A percentile compares a stretch with the other conserved stretches of the same genome.
Evolutionary conservation across 2,113 vertebrate species (phyloP).

Genomic region (Myrmecophaga tridactyla): DNA sequence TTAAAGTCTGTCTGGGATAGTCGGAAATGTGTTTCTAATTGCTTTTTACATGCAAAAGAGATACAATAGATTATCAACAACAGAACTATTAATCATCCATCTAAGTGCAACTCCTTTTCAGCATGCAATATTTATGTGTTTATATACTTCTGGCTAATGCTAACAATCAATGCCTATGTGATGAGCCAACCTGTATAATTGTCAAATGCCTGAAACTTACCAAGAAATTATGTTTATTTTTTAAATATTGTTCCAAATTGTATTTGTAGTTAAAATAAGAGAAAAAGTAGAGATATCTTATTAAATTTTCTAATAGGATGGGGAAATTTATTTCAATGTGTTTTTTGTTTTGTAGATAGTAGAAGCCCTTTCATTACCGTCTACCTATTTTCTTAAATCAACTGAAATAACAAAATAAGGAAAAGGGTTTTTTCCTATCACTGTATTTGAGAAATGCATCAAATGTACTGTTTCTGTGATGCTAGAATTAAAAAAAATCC

Average conservation of each 20-base stretch:
- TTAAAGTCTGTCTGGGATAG: constrained; percentile 75
- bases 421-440: constrained; percentile 50
- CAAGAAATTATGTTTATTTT: constrained; percentile 56
- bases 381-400: constrained; percentile 53
- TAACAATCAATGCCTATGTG: constrained; percentile 75
- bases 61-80: constrained; percentile 80
- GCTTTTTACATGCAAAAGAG: constrained; percentile 84
- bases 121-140: constrained; percentile 83
- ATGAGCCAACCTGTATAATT: constrained; percentile 57
- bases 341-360: constrained; percentile 43
- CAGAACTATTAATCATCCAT: constrained; percentile 82
- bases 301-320: constrained; percentile 14
- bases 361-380: constrained; percentile 35
- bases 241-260: constrained; percentile 65
- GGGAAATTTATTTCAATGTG: too few relatives aligned
- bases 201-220: constrained; percentile 62
- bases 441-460: constrained; percentile 47
- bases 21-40: constrained; percentile 85
- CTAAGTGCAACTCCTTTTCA: constrained; percentile 79
- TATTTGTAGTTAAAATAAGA: constrained; percentile 61
- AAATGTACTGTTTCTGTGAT: constrained; percentile 31
- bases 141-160: constrained; percentile 75
- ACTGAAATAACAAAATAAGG: constrained; percentile 47
- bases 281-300: background rate
- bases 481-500: background rate